Evolutionary conservation across 2,113 vertebrate genomes (phyloP).

Genomic region (Meleagris gallopavo): DNA sequence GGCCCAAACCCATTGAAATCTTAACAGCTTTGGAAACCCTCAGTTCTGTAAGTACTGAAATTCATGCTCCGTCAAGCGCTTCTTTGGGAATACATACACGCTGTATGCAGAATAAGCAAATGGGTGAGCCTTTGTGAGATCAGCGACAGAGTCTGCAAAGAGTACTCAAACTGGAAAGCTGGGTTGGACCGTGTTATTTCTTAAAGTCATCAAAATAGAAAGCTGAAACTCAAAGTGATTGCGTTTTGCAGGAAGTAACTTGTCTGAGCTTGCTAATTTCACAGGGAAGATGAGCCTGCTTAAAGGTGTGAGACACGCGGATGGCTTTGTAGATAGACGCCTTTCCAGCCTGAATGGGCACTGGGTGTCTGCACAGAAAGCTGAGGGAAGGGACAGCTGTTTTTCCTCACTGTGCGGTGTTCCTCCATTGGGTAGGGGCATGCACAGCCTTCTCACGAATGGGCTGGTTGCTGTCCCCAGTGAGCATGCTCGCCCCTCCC

Average conservation of each 20-base stretch:
- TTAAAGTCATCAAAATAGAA: slow-evolving; percentile 50
- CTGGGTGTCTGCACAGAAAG: not conserved
- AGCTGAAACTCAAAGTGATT: slow-evolving; percentile 44
- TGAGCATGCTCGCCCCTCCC: not conserved
- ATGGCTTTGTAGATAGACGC: not conserved
- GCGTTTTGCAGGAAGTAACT: slow-evolving; percentile 2
- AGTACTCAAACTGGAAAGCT: slow-evolving; percentile 18
- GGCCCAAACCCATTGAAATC: not conserved
- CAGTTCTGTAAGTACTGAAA: not conserved
- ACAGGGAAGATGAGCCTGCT: not conserved
- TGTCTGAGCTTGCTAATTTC: not conserved
- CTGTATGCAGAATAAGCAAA: not conserved
- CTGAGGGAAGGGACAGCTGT: not conserved
- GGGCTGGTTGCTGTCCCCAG: not conserved
- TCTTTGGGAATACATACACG: not conserved
- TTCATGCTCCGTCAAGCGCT: not conserved
- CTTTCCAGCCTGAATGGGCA: not conserved
- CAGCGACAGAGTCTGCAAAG: not conserved
- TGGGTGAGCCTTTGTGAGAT: not conserved
- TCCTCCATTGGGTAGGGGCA: not conserved
- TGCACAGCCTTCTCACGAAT: not conserved
- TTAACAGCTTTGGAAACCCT: not conserved
- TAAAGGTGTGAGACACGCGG: not conserved
- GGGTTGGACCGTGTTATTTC: slow-evolving; percentile 29
- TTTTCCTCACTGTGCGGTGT: not conserved